These are phyloP conservation scores for Umimayanthus kanabou DNA, from an alignment of 92 coral and sea anemone species.

Conservation along the genomic window DNA sequence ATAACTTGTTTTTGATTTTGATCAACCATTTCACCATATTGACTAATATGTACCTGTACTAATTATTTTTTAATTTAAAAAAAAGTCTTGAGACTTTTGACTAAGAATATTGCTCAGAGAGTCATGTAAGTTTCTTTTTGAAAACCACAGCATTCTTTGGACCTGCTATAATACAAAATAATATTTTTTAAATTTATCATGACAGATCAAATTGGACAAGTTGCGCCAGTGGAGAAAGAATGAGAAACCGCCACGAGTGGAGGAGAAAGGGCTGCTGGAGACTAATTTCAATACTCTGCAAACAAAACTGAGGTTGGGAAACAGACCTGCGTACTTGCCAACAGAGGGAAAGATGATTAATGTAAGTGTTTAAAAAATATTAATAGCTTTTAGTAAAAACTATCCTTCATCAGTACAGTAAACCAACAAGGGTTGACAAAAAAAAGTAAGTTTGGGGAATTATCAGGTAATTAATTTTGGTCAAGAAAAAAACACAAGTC, in stretches of 20 bases:
- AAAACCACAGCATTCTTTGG: background rate
- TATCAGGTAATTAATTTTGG: too few relatives aligned
- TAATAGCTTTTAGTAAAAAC: too few relatives aligned
- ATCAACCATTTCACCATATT: background rate
- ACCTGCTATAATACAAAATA: background rate
- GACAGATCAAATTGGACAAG: conserved; percentile 87
- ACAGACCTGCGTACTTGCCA: conserved; percentile 97
- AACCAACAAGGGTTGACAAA: too few relatives aligned
- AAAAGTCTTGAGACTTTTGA: too few relatives aligned
- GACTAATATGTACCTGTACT: background rate
- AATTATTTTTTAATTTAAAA: too few relatives aligned
- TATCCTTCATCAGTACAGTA: background rate
- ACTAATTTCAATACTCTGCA: conserved; percentile 98
- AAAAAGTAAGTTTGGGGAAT: too few relatives aligned
- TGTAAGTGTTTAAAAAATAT: conserved; percentile 60
- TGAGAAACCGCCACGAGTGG: conserved; percentile 97
- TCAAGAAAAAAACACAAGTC: too few relatives aligned
- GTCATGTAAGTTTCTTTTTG: background rate
- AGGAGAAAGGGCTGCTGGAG: conserved; percentile 95
- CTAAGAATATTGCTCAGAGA: too few relatives aligned
- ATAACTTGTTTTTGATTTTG: background rate
- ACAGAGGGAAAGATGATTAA: conserved; percentile 96
- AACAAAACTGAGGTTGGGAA: conserved; percentile 90
- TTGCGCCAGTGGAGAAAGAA: conserved; percentile 87
- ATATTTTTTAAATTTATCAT: background rate